These are phyloP conservation scores for Caenorhabditis parvicauda DNA, from an alignment of 2,888 invertebrate genomes.

Conservation along the genomic window DNA sequence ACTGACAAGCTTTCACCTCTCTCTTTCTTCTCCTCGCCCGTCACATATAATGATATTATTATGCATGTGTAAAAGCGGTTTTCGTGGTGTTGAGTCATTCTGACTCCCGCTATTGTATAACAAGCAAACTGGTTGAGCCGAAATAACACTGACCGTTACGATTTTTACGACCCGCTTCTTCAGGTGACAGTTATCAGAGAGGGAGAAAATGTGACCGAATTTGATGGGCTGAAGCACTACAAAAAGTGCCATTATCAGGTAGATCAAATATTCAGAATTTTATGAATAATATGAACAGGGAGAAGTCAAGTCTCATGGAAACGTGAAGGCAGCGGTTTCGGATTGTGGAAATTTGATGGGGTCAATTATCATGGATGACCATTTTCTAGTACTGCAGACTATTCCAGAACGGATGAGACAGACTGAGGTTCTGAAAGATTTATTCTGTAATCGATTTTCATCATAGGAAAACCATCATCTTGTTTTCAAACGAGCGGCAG, in stretches of 20 bases:
- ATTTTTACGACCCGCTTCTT: too few relatives aligned
- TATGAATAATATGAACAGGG: slow-evolving; percentile 15
- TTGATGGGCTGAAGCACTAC: slow-evolving; percentile 32
- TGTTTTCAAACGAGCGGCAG: slow-evolving; percentile 54
- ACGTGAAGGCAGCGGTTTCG: slow-evolving; percentile 55
- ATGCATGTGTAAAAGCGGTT: too few relatives aligned
- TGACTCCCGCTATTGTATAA: too few relatives aligned
- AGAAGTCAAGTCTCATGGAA: slow-evolving; percentile 33
- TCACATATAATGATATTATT: too few relatives aligned
- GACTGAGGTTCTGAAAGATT: slow-evolving; percentile 25
- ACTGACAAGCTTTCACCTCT: too few relatives aligned
- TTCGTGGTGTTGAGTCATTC: too few relatives aligned
- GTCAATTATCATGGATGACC: slow-evolving; percentile 55
- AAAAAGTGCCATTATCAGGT: slow-evolving; percentile 53
- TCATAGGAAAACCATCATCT: slow-evolving; percentile 52
- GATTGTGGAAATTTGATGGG: slow-evolving; percentile 58
- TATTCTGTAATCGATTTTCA: not conserved
- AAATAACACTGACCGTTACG: too few relatives aligned
- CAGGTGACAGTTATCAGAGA: slow-evolving; percentile 47
- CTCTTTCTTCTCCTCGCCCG: too few relatives aligned
- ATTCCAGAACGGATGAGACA: slow-evolving; percentile 47
- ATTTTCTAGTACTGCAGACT: slow-evolving; percentile 60
- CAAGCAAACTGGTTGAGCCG: too few relatives aligned
- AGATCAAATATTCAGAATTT: not conserved
- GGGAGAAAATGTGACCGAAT: slow-evolving; percentile 30